Percentiles rank a stretch among this genome's conserved stretches.
phyloP scores from a whole-genome alignment of 1,140 invertebrate genomes.

The Penaeus chinensis region DNA sequence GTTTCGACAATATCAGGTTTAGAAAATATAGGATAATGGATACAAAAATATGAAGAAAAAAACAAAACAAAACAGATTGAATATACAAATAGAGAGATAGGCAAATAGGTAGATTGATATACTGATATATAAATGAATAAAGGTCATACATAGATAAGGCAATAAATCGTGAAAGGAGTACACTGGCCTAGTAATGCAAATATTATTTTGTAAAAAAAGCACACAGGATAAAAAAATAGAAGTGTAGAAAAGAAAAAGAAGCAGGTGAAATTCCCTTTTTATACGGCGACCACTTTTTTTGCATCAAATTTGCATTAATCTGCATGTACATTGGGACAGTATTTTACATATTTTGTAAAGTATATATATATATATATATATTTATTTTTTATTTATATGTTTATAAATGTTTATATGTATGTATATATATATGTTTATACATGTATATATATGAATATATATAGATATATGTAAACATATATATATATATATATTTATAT shows the following conservation, averaged over 20 bases:
- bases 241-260: no score
- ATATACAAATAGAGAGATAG: neutral
- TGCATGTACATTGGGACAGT: no score
- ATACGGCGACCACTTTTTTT: no score
- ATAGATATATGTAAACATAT: neutral
- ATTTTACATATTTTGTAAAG: no score
- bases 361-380: no score
- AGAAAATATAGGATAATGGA: neutral
- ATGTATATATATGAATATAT: neutral
- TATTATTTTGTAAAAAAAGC: no score
- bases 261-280: no score
- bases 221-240: no score
- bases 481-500: neutral
- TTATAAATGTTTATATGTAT: neutral
- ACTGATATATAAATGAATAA: no score
- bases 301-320: no score
- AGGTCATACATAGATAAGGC: neutral
- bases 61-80: neutral
- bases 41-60: neutral
- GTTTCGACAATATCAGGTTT: neutral
- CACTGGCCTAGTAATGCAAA: neutral
- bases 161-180: neutral
- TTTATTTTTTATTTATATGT: neutral
- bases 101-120: neutral
- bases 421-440: neutral